A percentile compares a stretch with the other conserved stretches of the same genome.
Conservation (phyloP, 2,797 vertebrate genomes). For the Takifugu rubripes region DNA sequence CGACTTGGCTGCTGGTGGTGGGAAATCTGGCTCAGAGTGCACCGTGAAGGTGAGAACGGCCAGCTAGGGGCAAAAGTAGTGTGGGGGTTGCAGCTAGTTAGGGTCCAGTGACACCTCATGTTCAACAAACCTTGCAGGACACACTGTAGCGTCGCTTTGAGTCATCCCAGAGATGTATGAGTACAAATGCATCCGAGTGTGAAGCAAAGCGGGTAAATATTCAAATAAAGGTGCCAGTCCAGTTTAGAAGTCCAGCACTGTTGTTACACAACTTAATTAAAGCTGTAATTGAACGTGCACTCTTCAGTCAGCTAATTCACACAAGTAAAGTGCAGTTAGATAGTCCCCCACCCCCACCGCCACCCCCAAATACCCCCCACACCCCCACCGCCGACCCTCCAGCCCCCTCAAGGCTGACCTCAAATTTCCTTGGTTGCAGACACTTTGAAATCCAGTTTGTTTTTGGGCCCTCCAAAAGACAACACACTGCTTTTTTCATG, state of each 20-base stretch:
- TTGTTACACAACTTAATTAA: too few species aligned
- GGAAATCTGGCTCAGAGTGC: slow-evolving; percentile 50
- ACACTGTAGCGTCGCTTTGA: slow-evolving; percentile 3
- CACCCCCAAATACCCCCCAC: slow-evolving; percentile 12
- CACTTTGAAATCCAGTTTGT: slow-evolving; percentile 71
- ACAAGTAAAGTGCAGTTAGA: slow-evolving; percentile 28
- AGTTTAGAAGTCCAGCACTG: too few species aligned
- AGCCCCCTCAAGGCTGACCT: slow-evolving; percentile 36
- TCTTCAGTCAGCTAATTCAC: slow-evolving; percentile 34
- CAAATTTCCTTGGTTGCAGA: slow-evolving; percentile 60
- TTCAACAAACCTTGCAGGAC: slow-evolving; percentile 13
- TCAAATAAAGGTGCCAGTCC: too few species aligned
- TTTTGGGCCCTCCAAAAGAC: slow-evolving; percentile 56
- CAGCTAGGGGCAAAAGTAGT: slow-evolving; percentile 45
- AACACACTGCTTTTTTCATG: slow-evolving; percentile 53
- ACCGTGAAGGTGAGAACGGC: slow-evolving; percentile 43
- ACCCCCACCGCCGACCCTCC: neutral
- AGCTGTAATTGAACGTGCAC: slow-evolving; percentile 4
- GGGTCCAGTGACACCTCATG: slow-evolving; percentile 23
- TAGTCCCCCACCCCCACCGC: slow-evolving; percentile 17
- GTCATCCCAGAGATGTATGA: too few species aligned
- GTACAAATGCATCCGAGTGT: too few species aligned
- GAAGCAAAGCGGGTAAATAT: too few species aligned
- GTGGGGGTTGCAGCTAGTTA: slow-evolving; percentile 33
- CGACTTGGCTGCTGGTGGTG: slow-evolving; percentile 22